Evolutionary conservation across 2,797 vertebrate genomes (phyloP).

Genomic region (Thalassophryne amazonica): DNA sequence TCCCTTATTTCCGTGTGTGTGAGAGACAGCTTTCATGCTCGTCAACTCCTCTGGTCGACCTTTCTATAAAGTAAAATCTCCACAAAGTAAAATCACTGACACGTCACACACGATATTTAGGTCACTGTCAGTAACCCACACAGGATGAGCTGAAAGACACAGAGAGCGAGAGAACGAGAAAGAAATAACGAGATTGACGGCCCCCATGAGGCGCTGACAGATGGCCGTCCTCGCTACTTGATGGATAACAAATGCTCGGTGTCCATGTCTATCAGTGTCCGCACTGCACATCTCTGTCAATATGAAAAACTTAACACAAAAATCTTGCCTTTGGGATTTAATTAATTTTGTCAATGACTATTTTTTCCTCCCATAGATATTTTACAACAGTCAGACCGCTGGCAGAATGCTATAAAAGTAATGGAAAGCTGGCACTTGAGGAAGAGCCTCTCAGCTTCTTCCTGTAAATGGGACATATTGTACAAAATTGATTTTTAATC

Average conservation of each 20-base stretch:
- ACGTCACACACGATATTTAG: conserved; percentile 28
- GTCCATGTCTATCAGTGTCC: conserved; percentile 43
- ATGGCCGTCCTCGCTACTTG: conserved; percentile 47
- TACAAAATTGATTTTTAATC: too few relatives aligned
- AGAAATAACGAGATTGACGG: conserved; percentile 55
- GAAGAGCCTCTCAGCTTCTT: too few relatives aligned
- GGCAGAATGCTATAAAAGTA: background rate
- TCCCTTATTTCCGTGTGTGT: conserved; percentile 1
- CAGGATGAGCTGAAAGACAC: conserved; percentile 28
- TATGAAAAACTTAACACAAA: conserved; percentile 24
- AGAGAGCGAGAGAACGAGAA: conserved; percentile 16
- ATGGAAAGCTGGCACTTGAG: too few relatives aligned
- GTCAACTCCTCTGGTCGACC: conserved; percentile 19
- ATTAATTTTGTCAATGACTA: conserved; percentile 39
- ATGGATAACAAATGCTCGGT: conserved; percentile 57
- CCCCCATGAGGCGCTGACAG: conserved; percentile 56
- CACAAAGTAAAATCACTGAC: conserved; percentile 30
- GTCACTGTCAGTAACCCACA: conserved; percentile 25
- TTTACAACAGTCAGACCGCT: conserved; percentile 1
- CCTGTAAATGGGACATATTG: too few relatives aligned
- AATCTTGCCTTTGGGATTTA: conserved; percentile 18
- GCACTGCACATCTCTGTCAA: conserved; percentile 34
- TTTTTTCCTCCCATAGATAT: conserved; percentile 17
- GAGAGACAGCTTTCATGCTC: background rate
- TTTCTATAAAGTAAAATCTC: conserved; percentile 20